Evolutionary conservation across 2,888 invertebrate species (phyloP), one percentile per base, ranked within the genome.

Genomic region (Creontiades dilutus): DNA sequence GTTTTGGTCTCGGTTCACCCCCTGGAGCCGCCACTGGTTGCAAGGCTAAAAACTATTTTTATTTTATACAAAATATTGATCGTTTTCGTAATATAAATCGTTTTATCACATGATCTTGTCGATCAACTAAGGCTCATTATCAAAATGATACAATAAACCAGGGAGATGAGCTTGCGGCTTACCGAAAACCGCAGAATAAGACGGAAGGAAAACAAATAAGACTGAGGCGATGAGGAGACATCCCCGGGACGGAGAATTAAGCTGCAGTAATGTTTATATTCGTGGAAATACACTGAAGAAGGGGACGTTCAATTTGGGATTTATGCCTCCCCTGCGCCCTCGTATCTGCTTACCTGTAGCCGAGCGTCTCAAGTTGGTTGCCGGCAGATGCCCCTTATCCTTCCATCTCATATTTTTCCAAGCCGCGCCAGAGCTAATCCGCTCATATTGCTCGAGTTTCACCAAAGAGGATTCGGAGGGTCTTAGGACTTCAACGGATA

Each of bases 401-500:
- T 57, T 85, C 57, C 85, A 76, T 78, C 88, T 88, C 88, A 88
- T 88, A 88, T 88, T 88, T 88, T 88, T 52, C 88, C 85, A 85
- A 57, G 23, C 76, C 48, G 78, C 78, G 55, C 88, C 78, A 76
- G 27, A 47, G 76, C 47, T 88, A 88, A 88, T 88, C 88, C 88
- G 76, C 88, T 88, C 88, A 88, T 88, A 88, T 88, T 88, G 88
- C 88, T 88, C 88, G 88, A 88, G 88, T 88, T 88, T 88, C 88
- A 78, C 78, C 78, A 88, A 88, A 88, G 88, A 88, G 88, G 88
- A 88, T 88, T 88, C 76, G 27, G 57, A 37, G 14, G 16, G 78
- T 78, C 78, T 78, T 78, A 78, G 78, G 78, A 78, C 78, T 78
- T 78, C 78, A 46, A 78, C 78, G 78, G 84, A 37, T 37, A 61